Evolutionary conservation across 1,140 invertebrate genomes (phyloP), one percentile per base, ranked within the genome.

Genomic region (Trichonephila inaurata): DNA sequence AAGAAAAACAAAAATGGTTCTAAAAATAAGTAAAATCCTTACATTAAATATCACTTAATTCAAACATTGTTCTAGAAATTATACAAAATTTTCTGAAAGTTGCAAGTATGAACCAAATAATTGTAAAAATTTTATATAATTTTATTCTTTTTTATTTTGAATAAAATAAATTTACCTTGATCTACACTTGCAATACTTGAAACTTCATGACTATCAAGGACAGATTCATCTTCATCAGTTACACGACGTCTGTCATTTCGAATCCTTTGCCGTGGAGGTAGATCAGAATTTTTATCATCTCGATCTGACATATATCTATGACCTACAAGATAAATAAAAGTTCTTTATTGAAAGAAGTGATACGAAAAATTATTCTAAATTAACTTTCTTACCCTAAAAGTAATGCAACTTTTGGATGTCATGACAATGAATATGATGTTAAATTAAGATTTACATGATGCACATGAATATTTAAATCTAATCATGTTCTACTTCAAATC

Each of bases 201-300:
- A 69, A 97, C 97, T 94, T 97, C 97, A 95, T 97, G 97, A 95
- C 97, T 97, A 95, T 98, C 97, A 69, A 98, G 96, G 72, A 97
- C 97, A 77, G 97, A 98, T 94, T 97, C 97, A 95, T 98, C 97
- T 92, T 98, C 97, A 95, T 98, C 97, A 2, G 97, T 97, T 94
- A 97, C 97, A 95, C 97, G 96, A 93, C 97, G 97, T 95, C 96
- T 96, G 94, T 97, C 96, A 95, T 97, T 96, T 95, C 96, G 96
- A 94, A 97, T 96, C 95, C 97, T 96, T 91, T 96, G 96, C 94
- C 96, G 95, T 44, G 96, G 96, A 44, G 96, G 96, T 64, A 96
- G 94, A 95, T 97, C 96, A 24, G 96, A 96, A n/a, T 96, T 89
- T 58, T 85, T 89, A 77, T 94, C 93, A 58, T 85, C 86, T 21